Percentiles rank a stretch among this genome's conserved stretches.
phyloP scores from a whole-genome alignment of 2,113 vertebrate species.

The Zosterops japonicus region DNA sequence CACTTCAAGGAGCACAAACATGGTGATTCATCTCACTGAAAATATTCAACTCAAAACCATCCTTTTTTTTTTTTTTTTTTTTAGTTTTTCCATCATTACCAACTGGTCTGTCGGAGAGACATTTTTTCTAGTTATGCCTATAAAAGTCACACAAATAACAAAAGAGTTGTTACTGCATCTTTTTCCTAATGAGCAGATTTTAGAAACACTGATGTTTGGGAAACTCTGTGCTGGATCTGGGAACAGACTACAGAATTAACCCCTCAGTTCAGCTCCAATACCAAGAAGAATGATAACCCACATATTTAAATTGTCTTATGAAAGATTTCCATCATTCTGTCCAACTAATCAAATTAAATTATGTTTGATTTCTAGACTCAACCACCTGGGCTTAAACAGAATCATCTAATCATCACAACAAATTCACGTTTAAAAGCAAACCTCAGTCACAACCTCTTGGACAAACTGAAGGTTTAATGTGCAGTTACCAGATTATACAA shows the following conservation, averaged over 20 bases:
- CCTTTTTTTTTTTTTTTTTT: constrained; percentile 1
- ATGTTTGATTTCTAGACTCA: constrained; percentile 25
- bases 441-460: not conserved
- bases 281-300: not conserved
- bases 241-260: not conserved
- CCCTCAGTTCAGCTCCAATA: not conserved
- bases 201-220: not conserved
- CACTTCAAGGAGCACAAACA: constrained; percentile 36
- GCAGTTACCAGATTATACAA: not conserved
- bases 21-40: constrained; percentile 37
- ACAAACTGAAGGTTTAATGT: constrained; percentile 41
- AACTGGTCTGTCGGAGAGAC: not conserved
- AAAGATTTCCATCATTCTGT: constrained; percentile 29
- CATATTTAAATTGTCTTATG: not conserved
- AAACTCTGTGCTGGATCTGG: not conserved
- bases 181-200: not conserved
- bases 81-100: constrained; percentile 25
- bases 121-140: not conserved
- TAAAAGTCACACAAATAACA: constrained; percentile 29
- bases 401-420: not conserved
- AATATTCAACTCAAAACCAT: not conserved
- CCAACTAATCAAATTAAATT: constrained; percentile 42
- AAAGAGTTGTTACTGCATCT: not conserved
- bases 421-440: constrained; percentile 48
- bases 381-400: constrained; percentile 22